Evolutionary conservation across 2,113 vertebrate genomes (phyloP), one percentile per base, ranked within the genome.

Genomic region (Cryptotis parvus): DNA sequence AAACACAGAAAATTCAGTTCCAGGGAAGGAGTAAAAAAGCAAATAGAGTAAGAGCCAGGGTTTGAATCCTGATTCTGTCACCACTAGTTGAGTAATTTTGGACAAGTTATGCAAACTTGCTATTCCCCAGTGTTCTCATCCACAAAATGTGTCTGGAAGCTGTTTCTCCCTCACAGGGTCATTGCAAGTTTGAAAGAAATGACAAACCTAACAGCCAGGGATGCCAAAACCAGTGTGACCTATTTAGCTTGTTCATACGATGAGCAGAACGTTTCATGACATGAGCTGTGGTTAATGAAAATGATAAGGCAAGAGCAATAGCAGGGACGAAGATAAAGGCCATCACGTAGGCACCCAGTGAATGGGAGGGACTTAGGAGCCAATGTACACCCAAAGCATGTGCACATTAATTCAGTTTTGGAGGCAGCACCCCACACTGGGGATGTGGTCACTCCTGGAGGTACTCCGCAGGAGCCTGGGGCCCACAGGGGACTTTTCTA

Each of bases 1-100:
- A 22, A 78, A 87, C 18, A 68, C 49, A 90, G 69, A 83, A 31
- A 74, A 86, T 45, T 52, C 8, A 29, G 81, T 83, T 78, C 49
- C 63, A 37, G 27, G 76, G 24, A 72, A 84, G 58, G 4, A 58
- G 41, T 20, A 37, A 24, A 70, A n/a, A 37, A 22, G 15, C 72
- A 76, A 84, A 39, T 1, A 86, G 65, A 65, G 26, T 31, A 41
- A 55, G 72, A 87, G 26, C 41, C 14, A 39, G 4, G 2, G 10
- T 72, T 72, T 73, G 74, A 31, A 49, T 83, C 33, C 49, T 26
- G 43, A 66, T 41, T 22, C 61, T 87, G 83, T 52, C 15, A 31
- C 11, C 55, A 37, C 33, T 58, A 49, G 35, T 79, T 37, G 35
- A 16, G 33, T 74, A 26, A 55, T 41, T 83, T 84, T 33, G 31